Percentiles rank a stretch among this genome's conserved stretches.
These are phyloP conservation scores for Bathynomus jamesi DNA, from an alignment of 1,140 invertebrate genomes.

Conservation along the genomic window DNA sequence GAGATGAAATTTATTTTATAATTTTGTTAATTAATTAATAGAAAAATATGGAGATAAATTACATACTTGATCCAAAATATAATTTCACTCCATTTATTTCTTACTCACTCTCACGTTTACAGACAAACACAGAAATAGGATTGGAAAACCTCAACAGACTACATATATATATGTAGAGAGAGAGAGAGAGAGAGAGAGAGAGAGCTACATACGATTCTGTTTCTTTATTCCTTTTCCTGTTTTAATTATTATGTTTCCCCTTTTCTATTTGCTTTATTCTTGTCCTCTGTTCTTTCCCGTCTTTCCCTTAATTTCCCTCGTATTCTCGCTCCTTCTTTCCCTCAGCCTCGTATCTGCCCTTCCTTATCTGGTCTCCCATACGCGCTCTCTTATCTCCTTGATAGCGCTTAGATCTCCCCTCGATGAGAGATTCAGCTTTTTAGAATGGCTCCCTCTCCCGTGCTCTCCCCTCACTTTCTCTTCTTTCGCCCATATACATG, in stretches of 20 bases:
- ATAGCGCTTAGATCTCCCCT: neutral
- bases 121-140: neutral
- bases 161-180: neutral
- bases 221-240: neutral
- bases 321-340: neutral
- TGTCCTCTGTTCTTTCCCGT: neutral
- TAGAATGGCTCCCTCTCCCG: neutral
- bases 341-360: neutral
- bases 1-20: neutral
- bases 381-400: neutral
- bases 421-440: neutral
- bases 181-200: neutral
- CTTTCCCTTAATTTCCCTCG: neutral
- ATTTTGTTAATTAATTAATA: neutral
- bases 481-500: conserved; percentile 13
- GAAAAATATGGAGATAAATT: neutral
- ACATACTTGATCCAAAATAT: too few relatives aligned
- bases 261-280: neutral
- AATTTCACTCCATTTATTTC: too few relatives aligned
- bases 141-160: neutral
- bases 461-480: neutral
- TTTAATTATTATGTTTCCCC: neutral
- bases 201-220: neutral
- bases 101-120: too few relatives aligned
- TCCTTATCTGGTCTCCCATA: neutral